Conservation (phyloP, 2,888 invertebrate genomes). For the Exephanes ischioxanthus region DNA sequence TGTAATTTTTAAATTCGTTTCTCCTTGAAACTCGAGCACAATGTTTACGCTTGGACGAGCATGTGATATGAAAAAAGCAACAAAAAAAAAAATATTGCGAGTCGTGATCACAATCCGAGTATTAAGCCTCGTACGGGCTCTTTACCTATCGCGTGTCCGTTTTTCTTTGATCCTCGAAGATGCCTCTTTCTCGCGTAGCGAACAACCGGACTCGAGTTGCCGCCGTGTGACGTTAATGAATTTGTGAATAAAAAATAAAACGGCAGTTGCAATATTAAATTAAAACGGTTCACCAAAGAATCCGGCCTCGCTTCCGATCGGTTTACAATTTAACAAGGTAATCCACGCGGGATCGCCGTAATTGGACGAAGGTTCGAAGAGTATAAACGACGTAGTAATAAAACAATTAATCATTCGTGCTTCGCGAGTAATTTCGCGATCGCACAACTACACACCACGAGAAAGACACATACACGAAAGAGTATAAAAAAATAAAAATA, state of each 20-base stretch:
- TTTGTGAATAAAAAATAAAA: slow-evolving; percentile 41
- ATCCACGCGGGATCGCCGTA: slow-evolving; percentile 39
- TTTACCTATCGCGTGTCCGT: slow-evolving; percentile 23
- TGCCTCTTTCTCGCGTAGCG: not conserved
- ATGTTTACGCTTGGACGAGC: slow-evolving; percentile 59
- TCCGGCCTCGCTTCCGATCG: slow-evolving; percentile 56
- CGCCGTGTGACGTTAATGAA: slow-evolving; percentile 16
- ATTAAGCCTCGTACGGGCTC: slow-evolving; percentile 28
- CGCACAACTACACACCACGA: slow-evolving; percentile 41
- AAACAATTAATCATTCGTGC: slow-evolving; percentile 44
- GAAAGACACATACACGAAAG: slow-evolving; percentile 39
- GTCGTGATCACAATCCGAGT: slow-evolving; percentile 52
- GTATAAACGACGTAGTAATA: slow-evolving; percentile 51
- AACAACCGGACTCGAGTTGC: not conserved
- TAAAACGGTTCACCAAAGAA: slow-evolving; percentile 55
- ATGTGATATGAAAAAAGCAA: slow-evolving; percentile 63
- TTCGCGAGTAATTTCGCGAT: slow-evolving; percentile 46
- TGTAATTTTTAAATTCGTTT: slow-evolving; percentile 9
- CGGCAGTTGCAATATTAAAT: slow-evolving; percentile 57
- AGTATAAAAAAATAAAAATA: slow-evolving; percentile 33
- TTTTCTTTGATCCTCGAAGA: slow-evolving; percentile 35
- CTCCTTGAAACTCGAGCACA: slow-evolving; percentile 63
- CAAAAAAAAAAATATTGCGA: slow-evolving; percentile 17
- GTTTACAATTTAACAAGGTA: slow-evolving; percentile 17
- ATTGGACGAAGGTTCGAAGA: slow-evolving; percentile 55